Evolutionary conservation across 2,113 vertebrate species (phyloP).

Genomic region (Archilochus colubris): DNA sequence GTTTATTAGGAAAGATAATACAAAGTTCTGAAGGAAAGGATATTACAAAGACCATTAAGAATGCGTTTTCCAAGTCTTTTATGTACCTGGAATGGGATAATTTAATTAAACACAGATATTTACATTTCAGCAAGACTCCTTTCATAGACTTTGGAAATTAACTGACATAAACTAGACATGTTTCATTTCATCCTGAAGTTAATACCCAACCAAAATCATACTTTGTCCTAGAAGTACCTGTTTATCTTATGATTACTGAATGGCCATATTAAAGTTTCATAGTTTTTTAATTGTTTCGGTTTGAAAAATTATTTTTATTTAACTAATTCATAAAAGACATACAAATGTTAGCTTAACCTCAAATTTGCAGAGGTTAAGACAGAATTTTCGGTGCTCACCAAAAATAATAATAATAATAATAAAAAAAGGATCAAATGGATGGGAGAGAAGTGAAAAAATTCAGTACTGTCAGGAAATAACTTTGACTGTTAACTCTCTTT

Average conservation of each 20-base stretch:
- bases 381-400: not conserved
- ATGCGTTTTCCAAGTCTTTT: not conserved
- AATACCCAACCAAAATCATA: not conserved
- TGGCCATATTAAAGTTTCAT: rapidly evolving
- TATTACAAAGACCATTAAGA: not conserved
- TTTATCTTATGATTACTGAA: not conserved
- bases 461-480: not conserved
- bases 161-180: rapidly evolving
- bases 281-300: not conserved
- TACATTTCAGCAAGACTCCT: not conserved
- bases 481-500: not conserved
- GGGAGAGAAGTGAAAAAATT: not conserved
- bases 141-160: not conserved
- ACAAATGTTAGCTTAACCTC: not conserved
- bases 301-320: not conserved
- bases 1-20: not conserved
- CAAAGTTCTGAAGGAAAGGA: not conserved
- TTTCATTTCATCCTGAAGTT: not conserved
- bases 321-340: not conserved
- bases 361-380: not conserved
- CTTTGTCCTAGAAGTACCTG: not conserved
- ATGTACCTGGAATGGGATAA: not conserved
- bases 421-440: not conserved
- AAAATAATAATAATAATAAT: not conserved
- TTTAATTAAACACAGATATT: not conserved